These are phyloP conservation scores for Eutolmus rufibarbis DNA, from an alignment of 2,888 invertebrate genomes.

Conservation along the genomic window DNA sequence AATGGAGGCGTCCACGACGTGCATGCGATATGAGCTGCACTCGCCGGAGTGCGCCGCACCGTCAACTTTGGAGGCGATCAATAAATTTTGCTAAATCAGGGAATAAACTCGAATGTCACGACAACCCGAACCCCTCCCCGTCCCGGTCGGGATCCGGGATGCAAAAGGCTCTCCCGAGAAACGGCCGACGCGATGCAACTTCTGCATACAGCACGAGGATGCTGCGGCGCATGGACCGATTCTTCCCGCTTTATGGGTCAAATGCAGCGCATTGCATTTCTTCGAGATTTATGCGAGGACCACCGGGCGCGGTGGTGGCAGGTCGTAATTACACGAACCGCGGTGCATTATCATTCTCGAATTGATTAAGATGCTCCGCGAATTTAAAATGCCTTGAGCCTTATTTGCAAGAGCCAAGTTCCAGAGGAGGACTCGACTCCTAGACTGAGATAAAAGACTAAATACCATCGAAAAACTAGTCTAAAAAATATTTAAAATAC, in stretches of 20 bases:
- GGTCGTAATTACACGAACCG: slow-evolving; percentile 1
- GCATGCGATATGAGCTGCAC: slow-evolving; percentile 32
- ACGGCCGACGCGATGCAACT: neutral
- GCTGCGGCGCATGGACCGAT: neutral
- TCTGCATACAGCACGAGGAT: neutral
- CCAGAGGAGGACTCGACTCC: neutral
- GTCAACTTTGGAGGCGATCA: slow-evolving; percentile 37
- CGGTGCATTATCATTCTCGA: slow-evolving; percentile 3
- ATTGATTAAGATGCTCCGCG: slow-evolving; percentile 6
- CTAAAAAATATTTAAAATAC: too few relatives aligned
- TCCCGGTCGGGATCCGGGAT: neutral
- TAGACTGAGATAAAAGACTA: too few relatives aligned
- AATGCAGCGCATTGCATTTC: neutral
- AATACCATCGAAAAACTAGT: too few relatives aligned
- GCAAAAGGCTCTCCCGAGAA: neutral
- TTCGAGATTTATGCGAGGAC: slow-evolving; percentile 5
- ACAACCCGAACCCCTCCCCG: slow-evolving; percentile 11
- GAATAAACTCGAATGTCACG: slow-evolving; percentile 44
- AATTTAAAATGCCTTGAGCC: neutral
- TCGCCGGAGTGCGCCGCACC: neutral
- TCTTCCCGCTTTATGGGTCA: slow-evolving; percentile 7
- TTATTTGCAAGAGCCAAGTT: neutral
- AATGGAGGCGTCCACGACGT: neutral
- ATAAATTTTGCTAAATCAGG: slow-evolving; percentile 44
- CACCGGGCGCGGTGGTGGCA: neutral